Evolutionary conservation across 1,140 invertebrate species (phyloP).

Genomic region (Drosophila teissieri): DNA sequence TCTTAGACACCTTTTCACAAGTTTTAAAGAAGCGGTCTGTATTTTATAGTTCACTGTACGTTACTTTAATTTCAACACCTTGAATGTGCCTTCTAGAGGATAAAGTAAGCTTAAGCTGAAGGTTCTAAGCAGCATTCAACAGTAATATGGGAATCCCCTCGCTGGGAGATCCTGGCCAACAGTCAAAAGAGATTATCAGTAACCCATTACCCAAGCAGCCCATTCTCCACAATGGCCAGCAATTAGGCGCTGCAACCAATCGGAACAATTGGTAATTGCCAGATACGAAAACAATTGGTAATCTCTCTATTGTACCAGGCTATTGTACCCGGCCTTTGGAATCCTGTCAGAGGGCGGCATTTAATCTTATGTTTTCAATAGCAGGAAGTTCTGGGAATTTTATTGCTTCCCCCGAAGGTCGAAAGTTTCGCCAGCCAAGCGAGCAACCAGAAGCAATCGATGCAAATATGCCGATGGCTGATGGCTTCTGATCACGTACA

Average conservation of each 20-base stretch:
- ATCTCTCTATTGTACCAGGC: neutral
- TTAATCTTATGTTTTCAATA: slow-evolving; percentile 25
- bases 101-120: neutral
- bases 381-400: slow-evolving; percentile 16
- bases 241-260: slow-evolving; percentile 33
- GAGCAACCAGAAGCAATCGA: slow-evolving; percentile 17
- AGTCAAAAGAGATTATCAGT: neutral
- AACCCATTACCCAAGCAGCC: neutral
- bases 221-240: neutral
- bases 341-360: neutral
- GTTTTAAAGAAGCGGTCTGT: neutral
- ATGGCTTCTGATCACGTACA: slow-evolving; percentile 42
- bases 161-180: neutral
- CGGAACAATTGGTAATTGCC: slow-evolving; percentile 12
- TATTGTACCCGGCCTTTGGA: no score
- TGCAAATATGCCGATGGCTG: slow-evolving; percentile 37
- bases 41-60: no score
- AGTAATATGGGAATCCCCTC: neutral
- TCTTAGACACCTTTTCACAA: no score
- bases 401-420: slow-evolving; percentile 23
- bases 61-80: no score
- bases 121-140: neutral
- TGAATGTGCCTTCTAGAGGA: no score
- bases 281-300: slow-evolving; percentile 6
- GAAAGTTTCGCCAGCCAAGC: slow-evolving; percentile 20